phyloP scores from a whole-genome alignment of 1,140 invertebrate genomes.

The Ceratosolen solmsi region DNA sequence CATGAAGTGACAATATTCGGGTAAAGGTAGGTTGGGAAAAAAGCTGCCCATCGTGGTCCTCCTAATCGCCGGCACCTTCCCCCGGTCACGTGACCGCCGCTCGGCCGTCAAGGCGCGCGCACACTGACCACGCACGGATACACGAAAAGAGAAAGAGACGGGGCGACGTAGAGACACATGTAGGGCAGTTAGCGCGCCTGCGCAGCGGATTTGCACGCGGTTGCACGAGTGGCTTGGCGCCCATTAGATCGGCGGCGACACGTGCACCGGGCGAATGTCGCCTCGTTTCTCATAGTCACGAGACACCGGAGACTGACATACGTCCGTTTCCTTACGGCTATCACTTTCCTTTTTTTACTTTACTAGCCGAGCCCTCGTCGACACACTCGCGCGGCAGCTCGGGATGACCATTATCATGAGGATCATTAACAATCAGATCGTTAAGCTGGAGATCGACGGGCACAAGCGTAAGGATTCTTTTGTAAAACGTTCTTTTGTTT shows the following conservation, averaged over 20 bases:
- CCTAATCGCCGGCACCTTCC: too few species aligned
- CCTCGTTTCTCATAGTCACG: not conserved
- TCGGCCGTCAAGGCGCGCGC: too few species aligned
- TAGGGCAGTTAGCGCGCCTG: too few species aligned
- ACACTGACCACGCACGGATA: not conserved
- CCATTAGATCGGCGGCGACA: not conserved
- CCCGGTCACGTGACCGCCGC: too few species aligned
- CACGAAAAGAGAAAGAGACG: not conserved
- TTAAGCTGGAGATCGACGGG: slow-evolving; percentile 43
- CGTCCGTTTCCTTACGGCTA: too few species aligned
- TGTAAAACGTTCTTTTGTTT: not conserved
- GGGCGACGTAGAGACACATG: too few species aligned
- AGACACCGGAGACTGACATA: not conserved
- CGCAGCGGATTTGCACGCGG: not conserved
- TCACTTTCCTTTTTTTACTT: too few species aligned
- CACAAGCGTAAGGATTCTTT: slow-evolving; percentile 13
- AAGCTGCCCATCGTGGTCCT: too few species aligned
- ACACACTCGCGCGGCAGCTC: not conserved
- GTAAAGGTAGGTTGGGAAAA: too few species aligned
- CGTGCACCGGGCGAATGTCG: not conserved
- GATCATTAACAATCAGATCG: slow-evolving; percentile 43
- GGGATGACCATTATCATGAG: slow-evolving; percentile 49
- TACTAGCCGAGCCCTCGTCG: not conserved
- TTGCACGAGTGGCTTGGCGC: not conserved
- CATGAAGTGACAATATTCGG: too few species aligned